These are phyloP conservation scores for Cyprinodon tularosa DNA, from an alignment of 2,113 vertebrate genomes.

Conservation along the genomic window DNA sequence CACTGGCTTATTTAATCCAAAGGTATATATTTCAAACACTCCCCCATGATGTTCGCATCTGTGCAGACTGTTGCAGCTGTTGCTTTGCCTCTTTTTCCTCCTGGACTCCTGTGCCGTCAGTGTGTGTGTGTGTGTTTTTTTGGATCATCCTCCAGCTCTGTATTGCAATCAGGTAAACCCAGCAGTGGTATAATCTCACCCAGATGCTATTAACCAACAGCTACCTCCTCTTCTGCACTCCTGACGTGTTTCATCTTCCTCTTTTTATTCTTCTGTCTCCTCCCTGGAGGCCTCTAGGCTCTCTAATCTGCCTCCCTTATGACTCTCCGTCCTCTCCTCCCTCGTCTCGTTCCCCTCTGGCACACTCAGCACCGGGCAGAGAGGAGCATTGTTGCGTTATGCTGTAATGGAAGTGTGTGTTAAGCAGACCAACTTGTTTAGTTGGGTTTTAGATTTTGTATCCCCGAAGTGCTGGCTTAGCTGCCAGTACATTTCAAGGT, in stretches of 20 bases:
- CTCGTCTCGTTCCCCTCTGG: slow-evolving; percentile 47
- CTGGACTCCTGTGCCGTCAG: background rate
- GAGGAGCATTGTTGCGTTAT: slow-evolving; percentile 22
- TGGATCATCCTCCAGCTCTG: slow-evolving; percentile 42
- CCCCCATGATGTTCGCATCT: slow-evolving; percentile 1
- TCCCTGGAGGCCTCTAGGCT: slow-evolving; percentile 47
- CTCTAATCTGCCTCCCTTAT: slow-evolving; percentile 50
- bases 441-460: slow-evolving; percentile 2
- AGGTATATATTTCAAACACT: background rate
- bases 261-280: slow-evolving; percentile 43
- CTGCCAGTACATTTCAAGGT: background rate
- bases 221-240: slow-evolving; percentile 34
- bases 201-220: slow-evolving; percentile 41
- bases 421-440: slow-evolving; percentile 10
- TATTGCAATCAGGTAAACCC: slow-evolving; percentile 63
- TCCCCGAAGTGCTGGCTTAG: background rate
- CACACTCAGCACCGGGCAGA: slow-evolving; percentile 23
- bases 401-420: background rate
- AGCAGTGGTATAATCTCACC: slow-evolving; percentile 48
- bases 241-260: slow-evolving; percentile 39
- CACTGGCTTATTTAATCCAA: background rate
- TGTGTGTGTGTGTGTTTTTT: slow-evolving; percentile 18
- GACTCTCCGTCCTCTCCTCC: slow-evolving; percentile 45
- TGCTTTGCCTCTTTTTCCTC: background rate
- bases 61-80: slow-evolving; percentile 25